Base-by-base conservation (phyloP, 2,888 invertebrate species). In the Amphiduros pacificus region DNA sequence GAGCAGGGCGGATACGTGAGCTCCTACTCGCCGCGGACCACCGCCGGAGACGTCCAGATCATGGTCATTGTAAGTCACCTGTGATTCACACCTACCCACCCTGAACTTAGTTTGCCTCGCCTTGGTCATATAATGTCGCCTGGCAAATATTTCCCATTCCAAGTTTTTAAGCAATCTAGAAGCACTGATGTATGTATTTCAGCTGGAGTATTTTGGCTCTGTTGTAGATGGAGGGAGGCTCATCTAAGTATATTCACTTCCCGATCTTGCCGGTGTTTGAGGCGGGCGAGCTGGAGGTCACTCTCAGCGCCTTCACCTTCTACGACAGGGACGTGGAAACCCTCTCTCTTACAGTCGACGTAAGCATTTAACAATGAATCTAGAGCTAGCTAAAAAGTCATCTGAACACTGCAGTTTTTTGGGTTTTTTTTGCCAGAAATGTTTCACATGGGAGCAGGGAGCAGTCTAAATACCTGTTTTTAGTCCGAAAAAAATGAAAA, bases 11-110 rank as follows among this genome's bases (percentile, higher is more conserved):
- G 90, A 86, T 77, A 80, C 24, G 85, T 85, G 0, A 87, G 89
- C 0, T 92, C 94, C 0, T 96, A 95, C 83, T 91, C 90, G 82
- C 95, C 96, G 0, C 87, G 92, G 66, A 93, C 93, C 2, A 91
- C 93, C 0, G 90, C 88, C 80, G 95, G 95, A 62, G 94, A 96
- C 82, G 94, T 95, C 84, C 95, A 96, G 82, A 94, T 95, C 85
- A 91, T 95, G 81, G 88, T 95, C 73, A 94, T 74, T 68, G 79
- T 79, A 68, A 77, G 76, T 55, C 49, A 48, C 11, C 14, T 48
- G 14, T 48, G 17, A 17, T 48, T 48, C 49, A 17, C n/a, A 20
- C 6, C 14, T 48, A 20, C 14, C 49, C 14, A 9, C 11, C 49
- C 14, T 48, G 9, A 17, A 9, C 6, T 48, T 14, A 14, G 22